These are phyloP conservation scores for Crotophaga sulcirostris DNA, from an alignment of 2,113 vertebrate genomes.

Conservation along the genomic window DNA sequence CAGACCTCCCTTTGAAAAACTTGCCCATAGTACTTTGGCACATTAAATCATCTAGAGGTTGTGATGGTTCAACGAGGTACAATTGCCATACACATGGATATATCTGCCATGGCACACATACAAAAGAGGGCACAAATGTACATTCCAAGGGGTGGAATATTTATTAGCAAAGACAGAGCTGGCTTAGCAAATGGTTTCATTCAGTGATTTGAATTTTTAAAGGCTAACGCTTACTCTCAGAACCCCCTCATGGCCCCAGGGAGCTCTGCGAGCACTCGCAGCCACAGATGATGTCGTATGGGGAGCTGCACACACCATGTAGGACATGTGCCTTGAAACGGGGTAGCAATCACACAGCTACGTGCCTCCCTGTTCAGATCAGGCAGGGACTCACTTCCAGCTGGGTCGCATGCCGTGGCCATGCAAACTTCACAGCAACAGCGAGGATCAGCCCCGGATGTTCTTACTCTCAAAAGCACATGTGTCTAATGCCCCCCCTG, in stretches of 20 bases:
- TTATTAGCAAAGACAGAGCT: neutral
- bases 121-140: neutral
- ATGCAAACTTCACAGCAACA: neutral
- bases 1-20: neutral
- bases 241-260: neutral
- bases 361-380: neutral
- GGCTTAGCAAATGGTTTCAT: neutral
- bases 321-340: neutral
- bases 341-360: neutral
- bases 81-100: accelerated
- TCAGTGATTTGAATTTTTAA: neutral
- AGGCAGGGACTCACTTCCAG: neutral
- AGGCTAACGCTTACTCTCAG: neutral
- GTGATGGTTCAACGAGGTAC: neutral
- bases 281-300: accelerated
- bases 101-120: accelerated
- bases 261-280: accelerated
- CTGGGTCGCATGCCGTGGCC: neutral
- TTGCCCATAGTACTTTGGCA: neutral
- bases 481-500: neutral
- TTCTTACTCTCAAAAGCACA: neutral
- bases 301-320: neutral
- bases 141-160: neutral
- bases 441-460: neutral
- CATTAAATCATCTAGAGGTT: neutral